phyloP scores from a whole-genome alignment of 1,140 invertebrate genomes.

The Paracyclopina nana region DNA sequence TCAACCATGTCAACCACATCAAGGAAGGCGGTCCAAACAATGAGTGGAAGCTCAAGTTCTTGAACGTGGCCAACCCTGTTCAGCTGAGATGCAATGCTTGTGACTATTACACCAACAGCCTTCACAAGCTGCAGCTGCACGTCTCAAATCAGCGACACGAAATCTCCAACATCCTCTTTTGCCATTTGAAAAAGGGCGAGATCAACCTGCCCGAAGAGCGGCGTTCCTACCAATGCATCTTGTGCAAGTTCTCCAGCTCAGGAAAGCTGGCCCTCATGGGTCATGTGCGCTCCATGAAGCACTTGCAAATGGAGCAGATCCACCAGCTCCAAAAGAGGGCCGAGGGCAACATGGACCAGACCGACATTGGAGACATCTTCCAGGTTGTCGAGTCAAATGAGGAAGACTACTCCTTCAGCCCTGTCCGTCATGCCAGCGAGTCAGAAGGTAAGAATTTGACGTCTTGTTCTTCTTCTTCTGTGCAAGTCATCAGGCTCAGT shows the following conservation, averaged over 20 bases:
- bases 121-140: slow-evolving; percentile 84
- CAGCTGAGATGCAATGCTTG: slow-evolving; percentile 89
- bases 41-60: slow-evolving; percentile 87
- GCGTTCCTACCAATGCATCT: slow-evolving; percentile 50
- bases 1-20: slow-evolving; percentile 93
- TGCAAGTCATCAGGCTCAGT: too few species aligned
- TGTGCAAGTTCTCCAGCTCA: slow-evolving; percentile 65
- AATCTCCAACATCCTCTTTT: slow-evolving; percentile 45
- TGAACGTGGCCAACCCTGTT: slow-evolving; percentile 49
- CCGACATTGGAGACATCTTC: slow-evolving; percentile 24
- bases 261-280: slow-evolving; percentile 65
- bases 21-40: slow-evolving; percentile 80
- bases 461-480: too few species aligned
- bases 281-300: slow-evolving; percentile 65
- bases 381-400: slow-evolving; percentile 22
- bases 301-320: slow-evolving; percentile 76
- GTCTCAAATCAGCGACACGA: slow-evolving; percentile 56
- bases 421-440: too few species aligned
- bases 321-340: slow-evolving; percentile 62
- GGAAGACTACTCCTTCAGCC: slow-evolving; percentile 21
- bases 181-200: slow-evolving; percentile 40
- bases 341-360: slow-evolving; percentile 26
- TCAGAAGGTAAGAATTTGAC: too few species aligned
- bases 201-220: slow-evolving; percentile 28
- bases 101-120: slow-evolving; percentile 89